Evolutionary conservation across 2,797 vertebrate genomes (phyloP), one percentile per base, ranked within the genome.

Genomic region (Urosaurus nigricauda): DNA sequence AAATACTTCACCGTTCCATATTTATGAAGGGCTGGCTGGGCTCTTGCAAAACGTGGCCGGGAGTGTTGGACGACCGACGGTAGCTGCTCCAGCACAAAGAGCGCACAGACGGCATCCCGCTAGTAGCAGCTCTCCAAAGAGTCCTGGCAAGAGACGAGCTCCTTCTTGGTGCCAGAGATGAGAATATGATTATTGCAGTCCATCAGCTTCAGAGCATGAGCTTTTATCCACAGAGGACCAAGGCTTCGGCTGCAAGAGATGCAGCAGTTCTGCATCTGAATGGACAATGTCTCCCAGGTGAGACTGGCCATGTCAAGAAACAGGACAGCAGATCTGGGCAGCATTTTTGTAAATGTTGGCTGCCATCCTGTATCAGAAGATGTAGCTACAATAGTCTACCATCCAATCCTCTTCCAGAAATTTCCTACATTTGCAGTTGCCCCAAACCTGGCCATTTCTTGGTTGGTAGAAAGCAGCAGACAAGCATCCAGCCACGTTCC

Each of bases 21-120:
- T 84, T 90, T 86, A 58, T 0, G 7, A 70, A 32, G 29, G 0
- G 29, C 82, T 63, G 90, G 26, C 4, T 0, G 47, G 21, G 70
- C 40, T 4, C 43, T 85, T n/a, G 1, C 0, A 68, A 84, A 75
- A 71, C 51, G 40, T 0, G 0, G n/a, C 40, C 0, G 78, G 77
- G 32, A 53, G 47, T 37, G n/a, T 40, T 7, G 53, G 68, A 74
- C 75, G 85, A 24, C 37, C 79, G 60, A 29, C 5, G 43, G 17
- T 19, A 21, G 17, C 4, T 1, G 21, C 35, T 7, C 24, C 2
- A 0, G 1, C 4, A 14, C 40, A 60, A 19, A 19, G 35, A 32
- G 32, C 16, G 17, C 6, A 4, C 78, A 24, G 29, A 0, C 56
- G 1, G 47, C 19, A 29, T 43, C 26, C 7, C 26, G 19, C 8